These are phyloP conservation scores for Bos indicus DNA, from an alignment of 2,113 vertebrate species.

Conservation along the genomic window DNA sequence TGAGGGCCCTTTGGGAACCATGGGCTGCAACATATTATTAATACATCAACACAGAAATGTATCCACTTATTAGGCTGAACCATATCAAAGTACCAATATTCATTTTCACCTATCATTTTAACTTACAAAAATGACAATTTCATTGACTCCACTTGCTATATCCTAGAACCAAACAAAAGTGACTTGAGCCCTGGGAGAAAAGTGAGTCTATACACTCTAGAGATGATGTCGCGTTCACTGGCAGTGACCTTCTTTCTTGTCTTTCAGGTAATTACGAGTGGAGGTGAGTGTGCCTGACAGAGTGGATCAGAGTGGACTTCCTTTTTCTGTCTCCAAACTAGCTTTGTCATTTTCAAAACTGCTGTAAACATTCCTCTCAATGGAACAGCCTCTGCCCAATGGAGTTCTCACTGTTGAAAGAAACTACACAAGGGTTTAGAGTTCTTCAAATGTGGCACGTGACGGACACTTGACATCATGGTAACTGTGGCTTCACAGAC, in stretches of 20 bases:
- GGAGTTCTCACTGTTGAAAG: conserved; percentile 22
- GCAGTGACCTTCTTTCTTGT: not conserved
- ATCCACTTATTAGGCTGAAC: not conserved
- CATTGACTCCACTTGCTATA: not conserved
- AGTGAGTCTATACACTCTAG: not conserved
- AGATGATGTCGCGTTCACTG: not conserved
- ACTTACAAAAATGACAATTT: not conserved
- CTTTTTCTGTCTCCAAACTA: conserved; percentile 57
- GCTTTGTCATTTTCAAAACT: conserved; percentile 60
- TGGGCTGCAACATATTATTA: not conserved
- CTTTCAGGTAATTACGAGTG: not conserved
- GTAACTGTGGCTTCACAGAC: not conserved
- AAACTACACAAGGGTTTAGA: conserved; percentile 10
- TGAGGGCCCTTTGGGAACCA: not conserved
- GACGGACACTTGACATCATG: not conserved
- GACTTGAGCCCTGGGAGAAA: not conserved
- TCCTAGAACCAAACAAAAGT: not conserved
- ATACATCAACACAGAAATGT: not conserved
- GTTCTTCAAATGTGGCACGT: conserved; percentile 15
- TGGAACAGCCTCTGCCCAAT: conserved; percentile 26
- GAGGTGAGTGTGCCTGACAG: not conserved
- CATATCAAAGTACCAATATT: not conserved
- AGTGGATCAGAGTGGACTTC: not conserved
- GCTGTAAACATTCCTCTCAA: conserved; percentile 63
- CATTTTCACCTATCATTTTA: not conserved